Evolutionary conservation across 2,888 invertebrate genomes (phyloP), one percentile per base, ranked within the genome.

Genomic region (Xestia rhomboidea): DNA sequence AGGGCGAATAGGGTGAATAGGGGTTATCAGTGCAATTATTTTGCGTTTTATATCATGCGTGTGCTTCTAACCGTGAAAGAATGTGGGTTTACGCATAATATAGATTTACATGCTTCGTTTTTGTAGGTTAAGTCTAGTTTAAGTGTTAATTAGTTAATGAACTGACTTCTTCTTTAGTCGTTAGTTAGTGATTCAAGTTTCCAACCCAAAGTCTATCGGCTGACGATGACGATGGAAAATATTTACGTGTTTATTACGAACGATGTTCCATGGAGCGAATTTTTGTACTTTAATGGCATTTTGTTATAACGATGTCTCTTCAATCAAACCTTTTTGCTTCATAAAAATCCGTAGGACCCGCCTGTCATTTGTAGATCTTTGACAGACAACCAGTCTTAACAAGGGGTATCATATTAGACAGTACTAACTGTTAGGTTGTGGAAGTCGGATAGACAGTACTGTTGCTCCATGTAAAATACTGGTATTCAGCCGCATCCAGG

Each of bases 21-120:
- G 54, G 77, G 60, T 30, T 77, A 83, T 85, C 74, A 72, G 77
- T 30, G 86, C 82, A 77, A 85, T 83, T 85, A 83, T 74, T 64
- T 69, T 30, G 38, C 54, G 13, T 73, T 81, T 77, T 77, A 77
- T 51, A 71, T 71, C 15, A 62, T 3, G 60, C 72, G 73, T 60
- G 82, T 44, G 74, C 66, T 85, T 74, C 66, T 69, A 57, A 69
- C 44, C 60, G 21, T 51, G 67, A 66, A 72, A 46, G 30, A 41
- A 46, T 64, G 30, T 49, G 34, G 68, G 69, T 66, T 60, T 46
- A 70, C 60, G 77, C 77, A 67, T 76, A 7, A 62, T 77, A 67
- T 67, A 54, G 30, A 38, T 60, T 46, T n/a, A 4, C 27, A 54
- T 49, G 62, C 21, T 24, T 21, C 4, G 41, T 41, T 27, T n/a